phyloP scores from a whole-genome alignment of 1,140 invertebrate genomes.

The Drosophila subobscura region DNA sequence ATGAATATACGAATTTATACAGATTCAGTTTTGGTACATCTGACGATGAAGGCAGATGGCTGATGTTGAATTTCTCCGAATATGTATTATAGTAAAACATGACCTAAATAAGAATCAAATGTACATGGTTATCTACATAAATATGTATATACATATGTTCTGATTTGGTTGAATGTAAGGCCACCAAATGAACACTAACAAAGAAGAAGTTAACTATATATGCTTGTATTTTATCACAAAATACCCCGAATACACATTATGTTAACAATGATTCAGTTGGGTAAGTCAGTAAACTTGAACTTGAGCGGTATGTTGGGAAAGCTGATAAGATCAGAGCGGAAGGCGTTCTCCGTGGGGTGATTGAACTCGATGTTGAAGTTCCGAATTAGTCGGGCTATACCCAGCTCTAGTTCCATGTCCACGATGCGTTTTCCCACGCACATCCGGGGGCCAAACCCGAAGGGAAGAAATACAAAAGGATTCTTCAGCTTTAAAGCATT shows the following conservation, averaged over 20 bases:
- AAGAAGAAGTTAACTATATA: neutral
- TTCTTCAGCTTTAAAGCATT: conserved; percentile 67
- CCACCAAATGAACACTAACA: neutral
- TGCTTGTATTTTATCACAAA: neutral
- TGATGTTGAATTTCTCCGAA: no score
- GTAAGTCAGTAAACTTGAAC: conserved; percentile 73
- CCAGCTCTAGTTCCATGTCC: conserved; percentile 88
- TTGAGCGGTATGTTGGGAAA: conserved; percentile 76
- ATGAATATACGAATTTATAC: no score
- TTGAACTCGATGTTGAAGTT: conserved; percentile 85
- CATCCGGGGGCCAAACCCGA: conserved; percentile 86
- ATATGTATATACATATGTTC: no score
- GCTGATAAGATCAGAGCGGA: conserved; percentile 54
- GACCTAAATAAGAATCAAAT: no score
- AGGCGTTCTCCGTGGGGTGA: conserved; percentile 62
- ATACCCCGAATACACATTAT: neutral
- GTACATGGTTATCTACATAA: no score
- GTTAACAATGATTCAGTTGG: conserved; percentile 15
- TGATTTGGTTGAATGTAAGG: no score
- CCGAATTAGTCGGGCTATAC: conserved; percentile 86
- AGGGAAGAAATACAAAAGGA: conserved; percentile 86
- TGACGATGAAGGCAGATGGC: no score
- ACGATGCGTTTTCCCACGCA: conserved; percentile 88
- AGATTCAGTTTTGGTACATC: no score
- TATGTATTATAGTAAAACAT: no score